Percentiles rank a stretch among this genome's conserved stretches.
phyloP scores from a whole-genome alignment of 1,140 invertebrate species.

The Steinernema khuongi region DNA sequence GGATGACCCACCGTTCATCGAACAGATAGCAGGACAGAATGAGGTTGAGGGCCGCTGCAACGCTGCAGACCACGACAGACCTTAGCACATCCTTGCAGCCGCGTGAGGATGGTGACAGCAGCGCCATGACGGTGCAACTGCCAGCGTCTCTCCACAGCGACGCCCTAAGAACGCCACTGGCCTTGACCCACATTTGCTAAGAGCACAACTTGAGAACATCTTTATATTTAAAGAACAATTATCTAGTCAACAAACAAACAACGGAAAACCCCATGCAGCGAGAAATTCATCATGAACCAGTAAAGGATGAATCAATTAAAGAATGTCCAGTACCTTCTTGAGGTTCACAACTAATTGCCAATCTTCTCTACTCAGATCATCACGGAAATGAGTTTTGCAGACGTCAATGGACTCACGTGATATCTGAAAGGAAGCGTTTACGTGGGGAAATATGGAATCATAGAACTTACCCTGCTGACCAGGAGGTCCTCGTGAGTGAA shows the following conservation, averaged over 20 bases:
- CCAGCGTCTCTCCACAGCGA: neutral
- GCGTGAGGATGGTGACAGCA: too few species aligned
- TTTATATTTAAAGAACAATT: neutral
- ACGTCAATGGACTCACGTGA: constrained; percentile 93
- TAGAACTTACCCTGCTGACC: constrained; percentile 77
- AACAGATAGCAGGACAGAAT: neutral
- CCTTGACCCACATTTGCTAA: neutral
- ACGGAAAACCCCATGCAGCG: neutral
- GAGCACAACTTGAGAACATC: neutral
- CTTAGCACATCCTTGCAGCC: neutral
- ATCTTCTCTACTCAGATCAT: constrained; percentile 88
- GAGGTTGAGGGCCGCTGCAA: neutral
- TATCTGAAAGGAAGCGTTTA: constrained; percentile 71
- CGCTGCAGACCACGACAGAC: neutral
- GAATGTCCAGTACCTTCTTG: constrained; percentile 94
- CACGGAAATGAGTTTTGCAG: constrained; percentile 96
- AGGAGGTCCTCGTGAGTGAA: constrained; percentile 92
- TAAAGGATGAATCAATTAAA: constrained; percentile 71
- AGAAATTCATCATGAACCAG: neutral
- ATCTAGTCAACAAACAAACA: neutral
- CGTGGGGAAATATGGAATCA: neutral
- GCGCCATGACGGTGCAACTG: neutral
- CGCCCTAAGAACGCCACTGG: neutral
- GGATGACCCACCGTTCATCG: neutral
- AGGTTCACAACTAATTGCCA: constrained; percentile 97